phyloP scores from a whole-genome alignment of 1,140 invertebrate species.

The Anastrepha ludens region DNA sequence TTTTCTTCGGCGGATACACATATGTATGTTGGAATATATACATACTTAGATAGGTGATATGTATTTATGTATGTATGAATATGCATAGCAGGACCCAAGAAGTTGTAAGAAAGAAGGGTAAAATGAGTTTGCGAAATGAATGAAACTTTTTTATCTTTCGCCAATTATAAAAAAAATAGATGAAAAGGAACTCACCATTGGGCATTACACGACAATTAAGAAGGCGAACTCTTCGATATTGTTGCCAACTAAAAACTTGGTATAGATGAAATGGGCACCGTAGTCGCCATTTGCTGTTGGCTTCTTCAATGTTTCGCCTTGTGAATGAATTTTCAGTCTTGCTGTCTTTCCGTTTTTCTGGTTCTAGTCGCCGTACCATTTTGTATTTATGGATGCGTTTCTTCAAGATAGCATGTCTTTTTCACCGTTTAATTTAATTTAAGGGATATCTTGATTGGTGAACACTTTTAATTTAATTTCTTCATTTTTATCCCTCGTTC shows the following conservation, averaged over 20 bases:
- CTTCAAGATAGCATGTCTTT: not conserved
- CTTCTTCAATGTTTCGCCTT: not conserved
- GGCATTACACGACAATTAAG: slow-evolving; percentile 6
- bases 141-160: slow-evolving; percentile 17
- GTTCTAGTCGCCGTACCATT: slow-evolving; percentile 20
- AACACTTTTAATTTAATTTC: not conserved
- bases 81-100: not conserved
- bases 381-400: slow-evolving; percentile 1
- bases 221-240: slow-evolving; percentile 4
- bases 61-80: not conserved
- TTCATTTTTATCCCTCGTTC: not conserved
- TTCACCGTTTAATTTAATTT: not conserved
- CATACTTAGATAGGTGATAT: not conserved
- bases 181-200: slow-evolving; percentile 38
- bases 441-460: not conserved
- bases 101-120: slow-evolving; percentile 2
- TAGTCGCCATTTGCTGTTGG: slow-evolving; percentile 45
- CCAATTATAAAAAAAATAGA: not conserved
- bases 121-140: slow-evolving; percentile 35
- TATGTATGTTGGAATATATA: not conserved
- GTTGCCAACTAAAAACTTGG: not conserved
- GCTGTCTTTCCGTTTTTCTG: slow-evolving; percentile 17
- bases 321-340: slow-evolving; percentile 49
- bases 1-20: slow-evolving; percentile 23
- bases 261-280: slow-evolving; percentile 20